phyloP scores from a whole-genome alignment of 2,113 vertebrate genomes.

The Sander vitreus region DNA sequence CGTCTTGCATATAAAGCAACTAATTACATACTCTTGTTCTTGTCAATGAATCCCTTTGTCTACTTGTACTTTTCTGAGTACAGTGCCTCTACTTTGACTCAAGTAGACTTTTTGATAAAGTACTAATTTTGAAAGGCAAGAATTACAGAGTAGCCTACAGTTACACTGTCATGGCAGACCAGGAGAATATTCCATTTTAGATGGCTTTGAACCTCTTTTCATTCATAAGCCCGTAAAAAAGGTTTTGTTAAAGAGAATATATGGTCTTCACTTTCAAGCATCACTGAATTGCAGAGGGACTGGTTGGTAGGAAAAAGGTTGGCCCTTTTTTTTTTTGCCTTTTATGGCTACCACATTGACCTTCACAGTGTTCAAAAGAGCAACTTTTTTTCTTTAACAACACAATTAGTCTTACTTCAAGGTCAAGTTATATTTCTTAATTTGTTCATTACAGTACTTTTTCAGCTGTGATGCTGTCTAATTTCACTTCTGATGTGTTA shows the following conservation, averaged over 20 bases:
- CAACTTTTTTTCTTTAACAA: constrained; percentile 30
- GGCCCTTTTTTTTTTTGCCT: constrained; percentile 13
- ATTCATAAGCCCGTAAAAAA: constrained; percentile 56
- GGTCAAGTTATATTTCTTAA: constrained; percentile 5
- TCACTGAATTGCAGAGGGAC: constrained; percentile 38
- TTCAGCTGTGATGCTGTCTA: not conserved
- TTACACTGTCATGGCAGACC: constrained; percentile 51
- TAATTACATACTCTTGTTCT: not conserved
- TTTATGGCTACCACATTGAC: constrained; percentile 31
- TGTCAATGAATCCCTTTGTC: not conserved
- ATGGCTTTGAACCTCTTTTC: constrained; percentile 71
- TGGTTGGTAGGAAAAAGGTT: constrained; percentile 42
- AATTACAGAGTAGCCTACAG: constrained; percentile 55
- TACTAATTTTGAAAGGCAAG: constrained; percentile 39
- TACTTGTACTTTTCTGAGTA: constrained; percentile 7
- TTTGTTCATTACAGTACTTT: not conserved
- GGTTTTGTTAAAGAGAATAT: constrained; percentile 55
- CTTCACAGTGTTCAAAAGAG: constrained; percentile 24
- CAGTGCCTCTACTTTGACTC: constrained; percentile 5
- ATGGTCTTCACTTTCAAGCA: constrained; percentile 57
- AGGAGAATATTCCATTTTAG: constrained; percentile 61
- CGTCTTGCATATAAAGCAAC: not conserved
- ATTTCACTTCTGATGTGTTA: not conserved
- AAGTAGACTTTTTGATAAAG: constrained; percentile 23
- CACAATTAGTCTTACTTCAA: constrained; percentile 19